These are phyloP conservation scores for Zeugodacus cucurbitae DNA, from an alignment of 1,140 invertebrate species.

Conservation along the genomic window DNA sequence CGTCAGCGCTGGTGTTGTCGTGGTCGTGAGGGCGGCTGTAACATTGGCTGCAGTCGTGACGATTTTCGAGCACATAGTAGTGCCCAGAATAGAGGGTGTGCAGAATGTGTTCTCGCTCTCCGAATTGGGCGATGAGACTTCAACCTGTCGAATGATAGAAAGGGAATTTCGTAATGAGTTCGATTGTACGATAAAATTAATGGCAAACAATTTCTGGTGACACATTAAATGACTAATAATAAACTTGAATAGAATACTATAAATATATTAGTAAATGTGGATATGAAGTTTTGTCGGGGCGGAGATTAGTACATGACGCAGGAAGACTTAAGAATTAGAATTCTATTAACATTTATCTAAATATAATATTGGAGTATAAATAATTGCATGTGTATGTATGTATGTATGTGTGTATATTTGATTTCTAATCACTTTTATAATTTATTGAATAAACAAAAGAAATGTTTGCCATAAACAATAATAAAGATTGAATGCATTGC, in stretches of 20 bases:
- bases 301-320: neutral
- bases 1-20: constrained; percentile 50
- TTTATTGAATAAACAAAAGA: neutral
- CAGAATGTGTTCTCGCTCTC: constrained; percentile 69
- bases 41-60: constrained; percentile 60
- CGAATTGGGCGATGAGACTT: constrained; percentile 72
- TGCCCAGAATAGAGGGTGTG: constrained; percentile 63
- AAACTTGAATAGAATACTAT: neutral
- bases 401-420: neutral
- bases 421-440: neutral
- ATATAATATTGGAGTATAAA: no score
- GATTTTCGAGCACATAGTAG: constrained; percentile 65
- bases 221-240: constrained; percentile 16
- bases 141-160: constrained; percentile 54
- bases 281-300: neutral
- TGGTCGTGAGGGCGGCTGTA: constrained; percentile 56
- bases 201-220: constrained; percentile 50
- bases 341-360: no score
- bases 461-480: neutral
- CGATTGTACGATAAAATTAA: constrained; percentile 60
- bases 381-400: neutral
- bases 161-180: constrained; percentile 48
- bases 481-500: neutral
- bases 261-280: neutral
- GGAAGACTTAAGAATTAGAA: neutral